phyloP scores from a whole-genome alignment of 2,888 invertebrate genomes.

The Seira ritae region DNA sequence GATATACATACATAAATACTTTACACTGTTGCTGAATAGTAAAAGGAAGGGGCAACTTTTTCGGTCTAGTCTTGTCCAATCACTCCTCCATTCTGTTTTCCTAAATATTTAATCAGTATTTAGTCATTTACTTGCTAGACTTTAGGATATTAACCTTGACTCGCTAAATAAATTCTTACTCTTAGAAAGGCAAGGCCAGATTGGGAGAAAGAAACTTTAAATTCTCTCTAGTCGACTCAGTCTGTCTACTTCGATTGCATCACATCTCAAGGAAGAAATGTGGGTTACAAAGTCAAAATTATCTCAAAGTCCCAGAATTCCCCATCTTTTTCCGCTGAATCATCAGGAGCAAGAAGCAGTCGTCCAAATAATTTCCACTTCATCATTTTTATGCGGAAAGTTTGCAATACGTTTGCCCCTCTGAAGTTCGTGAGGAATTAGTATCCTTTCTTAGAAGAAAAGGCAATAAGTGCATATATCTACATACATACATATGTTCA shows the following conservation, averaged over 20 bases:
- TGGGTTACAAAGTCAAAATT: too few species aligned
- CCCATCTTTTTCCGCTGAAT: background rate
- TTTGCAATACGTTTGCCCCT: background rate
- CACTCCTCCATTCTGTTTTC: background rate
- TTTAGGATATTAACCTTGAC: constrained; percentile 25
- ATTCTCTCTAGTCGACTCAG: too few species aligned
- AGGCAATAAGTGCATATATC: background rate
- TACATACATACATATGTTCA: background rate
- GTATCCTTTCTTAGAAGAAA: background rate
- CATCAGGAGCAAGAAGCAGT: background rate
- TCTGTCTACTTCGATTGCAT: too few species aligned
- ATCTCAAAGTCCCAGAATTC: too few species aligned
- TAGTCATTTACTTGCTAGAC: constrained; percentile 26
- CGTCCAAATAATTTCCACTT: background rate
- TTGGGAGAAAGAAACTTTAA: too few species aligned
- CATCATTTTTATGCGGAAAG: background rate
- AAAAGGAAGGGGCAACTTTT: background rate
- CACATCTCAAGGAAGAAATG: too few species aligned
- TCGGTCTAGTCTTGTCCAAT: background rate
- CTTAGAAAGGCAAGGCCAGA: background rate
- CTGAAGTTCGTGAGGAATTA: background rate
- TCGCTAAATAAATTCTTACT: background rate
- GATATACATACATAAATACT: background rate
- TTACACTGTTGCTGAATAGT: background rate
- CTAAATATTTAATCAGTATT: constrained; percentile 40